These are phyloP conservation scores for Mastomys coucha DNA, from an alignment of 2,113 vertebrate genomes.

Conservation along the genomic window DNA sequence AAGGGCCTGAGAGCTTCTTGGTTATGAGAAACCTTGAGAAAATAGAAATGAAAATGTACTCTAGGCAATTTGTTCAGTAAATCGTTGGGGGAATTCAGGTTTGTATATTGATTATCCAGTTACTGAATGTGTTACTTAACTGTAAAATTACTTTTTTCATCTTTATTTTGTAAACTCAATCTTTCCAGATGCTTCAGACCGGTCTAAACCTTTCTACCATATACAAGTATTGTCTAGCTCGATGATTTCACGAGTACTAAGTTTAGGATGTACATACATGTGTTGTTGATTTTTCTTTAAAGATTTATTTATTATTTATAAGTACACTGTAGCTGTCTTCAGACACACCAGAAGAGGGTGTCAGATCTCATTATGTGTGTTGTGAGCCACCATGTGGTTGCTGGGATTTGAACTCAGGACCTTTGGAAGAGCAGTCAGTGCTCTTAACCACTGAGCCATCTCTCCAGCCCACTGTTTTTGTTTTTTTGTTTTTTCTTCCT, in stretches of 20 bases:
- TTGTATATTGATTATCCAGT: slow-evolving; percentile 83
- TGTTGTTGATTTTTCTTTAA: not conserved
- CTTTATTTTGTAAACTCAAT: slow-evolving; percentile 86
- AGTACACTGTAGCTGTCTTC: too few species aligned
- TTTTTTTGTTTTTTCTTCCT: too few species aligned
- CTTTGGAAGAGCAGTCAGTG: too few species aligned
- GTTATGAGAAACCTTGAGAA: slow-evolving; percentile 85
- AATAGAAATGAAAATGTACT: slow-evolving; percentile 86
- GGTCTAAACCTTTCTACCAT: slow-evolving; percentile 83
- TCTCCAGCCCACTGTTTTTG: too few species aligned
- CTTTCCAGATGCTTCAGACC: slow-evolving; percentile 87
- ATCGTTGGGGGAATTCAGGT: slow-evolving; percentile 86
- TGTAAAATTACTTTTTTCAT: slow-evolving; percentile 86
- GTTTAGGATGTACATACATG: slow-evolving; percentile 76
- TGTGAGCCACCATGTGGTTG: too few species aligned
- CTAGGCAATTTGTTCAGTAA: slow-evolving; percentile 85
- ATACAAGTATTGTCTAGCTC: slow-evolving; percentile 80
- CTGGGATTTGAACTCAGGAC: too few species aligned
- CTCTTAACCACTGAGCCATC: too few species aligned
- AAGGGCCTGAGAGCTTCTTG: slow-evolving; percentile 82
- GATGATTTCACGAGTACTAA: slow-evolving; percentile 81
- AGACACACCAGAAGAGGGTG: too few species aligned
- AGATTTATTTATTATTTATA: too few species aligned
- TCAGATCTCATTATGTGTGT: too few species aligned
- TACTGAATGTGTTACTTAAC: slow-evolving; percentile 85